phyloP scores from a whole-genome alignment of 2,888 invertebrate species.

The Aphrophora alni region DNA sequence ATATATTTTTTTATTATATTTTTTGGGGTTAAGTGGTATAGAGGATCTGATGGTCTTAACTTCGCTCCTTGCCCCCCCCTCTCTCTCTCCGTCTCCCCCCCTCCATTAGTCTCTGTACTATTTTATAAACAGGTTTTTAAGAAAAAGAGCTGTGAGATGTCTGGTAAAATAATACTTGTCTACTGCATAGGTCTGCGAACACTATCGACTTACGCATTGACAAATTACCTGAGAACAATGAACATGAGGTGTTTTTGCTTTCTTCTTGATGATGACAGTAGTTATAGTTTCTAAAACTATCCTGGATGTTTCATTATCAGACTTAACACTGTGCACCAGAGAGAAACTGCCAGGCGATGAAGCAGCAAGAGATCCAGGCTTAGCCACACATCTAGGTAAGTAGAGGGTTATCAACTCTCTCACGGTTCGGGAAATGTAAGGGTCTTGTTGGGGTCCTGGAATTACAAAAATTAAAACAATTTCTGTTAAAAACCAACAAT shows the following conservation, averaged over 20 bases:
- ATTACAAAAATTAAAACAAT: constrained; percentile 3
- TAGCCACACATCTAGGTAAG: constrained; percentile 51
- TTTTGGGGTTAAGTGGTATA: too few relatives aligned
- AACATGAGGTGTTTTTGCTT: constrained; percentile 47
- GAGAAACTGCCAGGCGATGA: constrained; percentile 28
- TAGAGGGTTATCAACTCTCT: constrained; percentile 49
- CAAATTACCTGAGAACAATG: constrained; percentile 50
- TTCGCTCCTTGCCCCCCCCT: too few relatives aligned
- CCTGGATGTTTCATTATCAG: constrained; percentile 41
- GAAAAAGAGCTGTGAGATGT: too few relatives aligned
- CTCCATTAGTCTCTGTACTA: too few relatives aligned
- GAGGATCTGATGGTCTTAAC: too few relatives aligned
- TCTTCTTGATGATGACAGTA: constrained; percentile 46
- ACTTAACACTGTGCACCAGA: background rate
- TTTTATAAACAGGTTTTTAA: too few relatives aligned
- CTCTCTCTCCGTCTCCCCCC: too few relatives aligned
- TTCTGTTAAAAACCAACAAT: background rate
- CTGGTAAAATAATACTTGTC: too few relatives aligned
- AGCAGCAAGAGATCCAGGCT: constrained; percentile 40
- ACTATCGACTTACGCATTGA: too few relatives aligned
- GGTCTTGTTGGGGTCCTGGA: constrained; percentile 48
- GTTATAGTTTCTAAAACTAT: constrained; percentile 48
- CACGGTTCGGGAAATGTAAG: constrained; percentile 46
- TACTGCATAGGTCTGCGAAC: too few relatives aligned
- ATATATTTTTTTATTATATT: too few relatives aligned